Conservation (phyloP, 2,113 vertebrate genomes). For the Cyphomyrus discorhynchus region DNA sequence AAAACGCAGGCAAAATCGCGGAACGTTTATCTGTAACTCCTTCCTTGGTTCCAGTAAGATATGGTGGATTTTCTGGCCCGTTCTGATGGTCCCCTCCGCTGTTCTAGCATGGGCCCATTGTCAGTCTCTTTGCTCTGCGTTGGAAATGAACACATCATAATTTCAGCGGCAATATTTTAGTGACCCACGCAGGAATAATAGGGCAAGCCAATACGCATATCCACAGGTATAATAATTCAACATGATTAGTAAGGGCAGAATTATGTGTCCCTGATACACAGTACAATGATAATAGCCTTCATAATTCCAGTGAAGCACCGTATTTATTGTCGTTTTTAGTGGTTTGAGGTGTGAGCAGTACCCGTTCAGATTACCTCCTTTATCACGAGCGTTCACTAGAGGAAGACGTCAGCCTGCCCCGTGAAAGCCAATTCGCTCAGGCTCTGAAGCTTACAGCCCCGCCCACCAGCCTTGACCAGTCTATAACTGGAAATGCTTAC, state of each 20-base stretch:
- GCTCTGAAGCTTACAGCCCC: constrained; percentile 44
- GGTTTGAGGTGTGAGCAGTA: constrained; percentile 35
- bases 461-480: constrained; percentile 47
- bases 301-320: not conserved
- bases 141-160: not conserved
- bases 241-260: not conserved
- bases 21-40: not conserved
- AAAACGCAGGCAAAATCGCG: not conserved
- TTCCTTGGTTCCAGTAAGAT: not conserved
- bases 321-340: not conserved
- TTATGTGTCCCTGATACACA: not conserved
- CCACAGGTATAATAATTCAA: not conserved
- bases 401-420: not conserved
- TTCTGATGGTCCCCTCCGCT: not conserved
- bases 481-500: constrained; percentile 4
- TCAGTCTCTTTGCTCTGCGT: not conserved
- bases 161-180: not conserved
- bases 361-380: constrained; percentile 43
- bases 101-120: not conserved
- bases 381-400: not conserved
- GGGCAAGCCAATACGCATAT: not conserved
- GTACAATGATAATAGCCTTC: not conserved
- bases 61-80: not conserved
- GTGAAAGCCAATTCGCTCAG: constrained; percentile 41
- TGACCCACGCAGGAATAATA: not conserved